Evolutionary conservation across 2,888 invertebrate species (phyloP).

Genomic region (Oxycera nigricornis): DNA sequence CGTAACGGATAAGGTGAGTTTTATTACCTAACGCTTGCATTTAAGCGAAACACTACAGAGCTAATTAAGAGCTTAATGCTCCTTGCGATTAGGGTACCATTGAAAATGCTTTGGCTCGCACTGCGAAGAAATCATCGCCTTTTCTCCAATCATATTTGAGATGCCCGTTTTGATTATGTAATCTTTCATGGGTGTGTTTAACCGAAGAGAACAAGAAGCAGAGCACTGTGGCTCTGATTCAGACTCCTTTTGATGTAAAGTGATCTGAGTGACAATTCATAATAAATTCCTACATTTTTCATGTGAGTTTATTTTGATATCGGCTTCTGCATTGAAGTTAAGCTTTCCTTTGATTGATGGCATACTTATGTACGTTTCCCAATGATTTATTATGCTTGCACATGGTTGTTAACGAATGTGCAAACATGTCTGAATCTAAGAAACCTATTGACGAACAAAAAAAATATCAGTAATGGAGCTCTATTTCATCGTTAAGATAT

Average conservation of each 20-base stretch:
- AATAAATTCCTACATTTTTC: slow-evolving; percentile 15
- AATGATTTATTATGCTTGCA: slow-evolving; percentile 24
- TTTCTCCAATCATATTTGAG: not conserved
- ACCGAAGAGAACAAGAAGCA: not conserved
- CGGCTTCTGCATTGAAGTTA: not conserved
- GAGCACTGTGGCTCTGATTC: slow-evolving; percentile 9
- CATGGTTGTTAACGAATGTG: not conserved
- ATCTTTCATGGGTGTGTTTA: slow-evolving; percentile 38
- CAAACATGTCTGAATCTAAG: too few relatives aligned
- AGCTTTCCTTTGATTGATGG: slow-evolving; percentile 31
- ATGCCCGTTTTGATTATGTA: slow-evolving; percentile 28
- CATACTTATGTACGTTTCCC: not conserved
- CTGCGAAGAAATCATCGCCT: not conserved
- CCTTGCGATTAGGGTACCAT: too few relatives aligned
- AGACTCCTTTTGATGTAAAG: not conserved
- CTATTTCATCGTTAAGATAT: too few relatives aligned
- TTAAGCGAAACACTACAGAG: too few relatives aligned
- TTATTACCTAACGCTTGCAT: too few relatives aligned
- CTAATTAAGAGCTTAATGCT: too few relatives aligned
- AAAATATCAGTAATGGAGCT: too few relatives aligned
- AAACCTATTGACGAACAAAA: too few relatives aligned
- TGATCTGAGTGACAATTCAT: slow-evolving; percentile 28
- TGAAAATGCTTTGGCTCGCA: not conserved
- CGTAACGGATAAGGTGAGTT: too few relatives aligned
- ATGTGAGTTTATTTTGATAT: not conserved